Evolutionary conservation across 2,888 invertebrate species (phyloP).

Genomic region (Rhagophthalmus giganteus): DNA sequence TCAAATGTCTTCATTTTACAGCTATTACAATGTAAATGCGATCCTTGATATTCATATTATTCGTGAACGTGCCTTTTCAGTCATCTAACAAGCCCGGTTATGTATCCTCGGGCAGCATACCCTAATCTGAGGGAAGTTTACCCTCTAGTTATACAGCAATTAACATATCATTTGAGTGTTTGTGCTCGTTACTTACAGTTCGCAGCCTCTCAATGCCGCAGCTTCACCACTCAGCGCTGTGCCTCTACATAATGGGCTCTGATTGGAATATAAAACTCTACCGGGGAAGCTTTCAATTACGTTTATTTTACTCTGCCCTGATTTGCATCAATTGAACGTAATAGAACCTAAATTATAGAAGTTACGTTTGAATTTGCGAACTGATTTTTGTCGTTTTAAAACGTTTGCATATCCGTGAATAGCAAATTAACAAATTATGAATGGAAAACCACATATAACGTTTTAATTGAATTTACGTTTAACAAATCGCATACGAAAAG

Average conservation of each 20-base stretch:
- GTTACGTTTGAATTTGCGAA: conserved; percentile 24
- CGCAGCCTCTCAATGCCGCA: conserved; percentile 43
- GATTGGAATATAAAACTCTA: conserved; percentile 46
- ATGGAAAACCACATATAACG: background rate
- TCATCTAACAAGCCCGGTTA: conserved; percentile 47
- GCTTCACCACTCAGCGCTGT: conserved; percentile 30
- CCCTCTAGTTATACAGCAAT: conserved; percentile 51
- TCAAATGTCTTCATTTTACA: conserved; percentile 25
- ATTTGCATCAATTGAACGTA: conserved; percentile 43
- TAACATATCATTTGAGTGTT: conserved; percentile 52
- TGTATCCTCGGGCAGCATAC: conserved; percentile 41
- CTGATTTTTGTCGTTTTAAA: conserved; percentile 25
- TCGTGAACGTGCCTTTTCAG: conserved; percentile 52
- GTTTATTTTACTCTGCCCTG: conserved; percentile 44
- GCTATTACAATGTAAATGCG: conserved; percentile 43
- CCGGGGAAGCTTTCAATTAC: conserved; percentile 46
- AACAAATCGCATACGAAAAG: too few species aligned
- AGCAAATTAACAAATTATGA: conserved; percentile 13
- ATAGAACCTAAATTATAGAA: conserved; percentile 42
- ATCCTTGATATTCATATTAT: conserved; percentile 51
- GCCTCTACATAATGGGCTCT: conserved; percentile 45
- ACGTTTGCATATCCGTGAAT: conserved; percentile 23
- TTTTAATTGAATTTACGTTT: too few species aligned
- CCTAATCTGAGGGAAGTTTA: conserved; percentile 43
- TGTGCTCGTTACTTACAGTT: conserved; percentile 46